Evolutionary conservation across 2,113 vertebrate genomes (phyloP).

Genomic region (Otocyon megalotis): DNA sequence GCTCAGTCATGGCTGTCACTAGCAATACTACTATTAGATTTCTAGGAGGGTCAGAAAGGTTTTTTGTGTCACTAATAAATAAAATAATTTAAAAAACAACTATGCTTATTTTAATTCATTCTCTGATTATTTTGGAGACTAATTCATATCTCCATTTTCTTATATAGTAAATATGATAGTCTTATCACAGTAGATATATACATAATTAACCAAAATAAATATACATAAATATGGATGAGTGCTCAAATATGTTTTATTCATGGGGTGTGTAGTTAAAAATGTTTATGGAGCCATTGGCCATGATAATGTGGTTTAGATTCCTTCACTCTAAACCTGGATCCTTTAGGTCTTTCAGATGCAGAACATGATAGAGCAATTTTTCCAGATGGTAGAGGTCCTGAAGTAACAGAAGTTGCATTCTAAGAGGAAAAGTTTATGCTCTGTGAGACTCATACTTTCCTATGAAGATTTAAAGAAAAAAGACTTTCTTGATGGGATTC

Average conservation of each 20-base stretch:
- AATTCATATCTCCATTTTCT: neutral
- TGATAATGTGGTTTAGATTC: neutral
- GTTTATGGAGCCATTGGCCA: neutral
- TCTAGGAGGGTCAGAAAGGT: neutral
- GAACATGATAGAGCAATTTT: neutral
- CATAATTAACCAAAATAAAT: constrained; percentile 3
- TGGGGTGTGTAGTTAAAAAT: neutral
- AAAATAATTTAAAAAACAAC: neutral
- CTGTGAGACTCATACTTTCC: neutral
- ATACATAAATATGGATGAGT: neutral
- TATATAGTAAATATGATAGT: neutral
- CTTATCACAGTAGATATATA: neutral
- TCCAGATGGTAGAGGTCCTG: neutral
- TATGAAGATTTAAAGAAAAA: constrained; percentile 27
- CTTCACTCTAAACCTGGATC: neutral
- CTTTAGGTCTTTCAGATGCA: neutral
- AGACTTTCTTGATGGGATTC: neutral
- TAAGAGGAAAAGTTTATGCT: neutral
- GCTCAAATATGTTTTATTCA: neutral
- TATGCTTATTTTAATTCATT: neutral
- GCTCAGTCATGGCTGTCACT: neutral
- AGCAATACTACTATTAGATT: neutral
- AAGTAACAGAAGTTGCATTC: neutral
- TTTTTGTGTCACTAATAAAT: neutral
- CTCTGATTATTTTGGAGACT: neutral